Evolutionary conservation across 2,797 vertebrate genomes (phyloP).

Genomic region (Kryptolebias ocellatus): DNA sequence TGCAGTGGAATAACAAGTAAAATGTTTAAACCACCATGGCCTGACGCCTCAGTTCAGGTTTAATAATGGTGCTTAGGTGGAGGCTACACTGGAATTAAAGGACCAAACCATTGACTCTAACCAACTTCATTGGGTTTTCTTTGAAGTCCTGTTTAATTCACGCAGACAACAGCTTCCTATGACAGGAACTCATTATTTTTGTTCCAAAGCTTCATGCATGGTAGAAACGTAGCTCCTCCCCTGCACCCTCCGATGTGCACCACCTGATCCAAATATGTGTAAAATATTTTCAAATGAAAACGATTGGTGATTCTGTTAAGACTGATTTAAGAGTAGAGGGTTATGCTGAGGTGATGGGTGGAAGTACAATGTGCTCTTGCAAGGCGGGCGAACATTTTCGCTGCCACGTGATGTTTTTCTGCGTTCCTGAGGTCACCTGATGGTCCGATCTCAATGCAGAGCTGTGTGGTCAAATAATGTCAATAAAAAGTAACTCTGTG

Average conservation of each 20-base stretch:
- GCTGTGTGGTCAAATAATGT: slow-evolving; percentile 80
- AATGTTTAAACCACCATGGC: too few species aligned
- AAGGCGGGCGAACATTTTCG: slow-evolving; percentile 58
- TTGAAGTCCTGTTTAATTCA: slow-evolving; percentile 32
- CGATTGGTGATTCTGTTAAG: slow-evolving; percentile 45
- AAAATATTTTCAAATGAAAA: slow-evolving; percentile 43
- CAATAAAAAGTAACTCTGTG: slow-evolving; percentile 66
- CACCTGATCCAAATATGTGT: slow-evolving; percentile 48
- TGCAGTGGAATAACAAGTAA: too few species aligned
- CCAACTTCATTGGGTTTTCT: slow-evolving; percentile 27
- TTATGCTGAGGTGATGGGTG: slow-evolving; percentile 39
- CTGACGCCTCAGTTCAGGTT: too few species aligned
- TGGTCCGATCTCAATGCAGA: slow-evolving; percentile 78
- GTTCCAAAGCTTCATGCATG: slow-evolving; percentile 5
- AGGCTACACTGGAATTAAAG: not conserved
- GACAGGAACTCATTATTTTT: slow-evolving; percentile 25
- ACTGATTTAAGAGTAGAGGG: slow-evolving; percentile 47
- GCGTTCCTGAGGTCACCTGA: slow-evolving; percentile 87
- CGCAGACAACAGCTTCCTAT: slow-evolving; percentile 29
- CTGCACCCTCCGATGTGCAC: slow-evolving; percentile 22
- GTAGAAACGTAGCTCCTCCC: slow-evolving; percentile 27
- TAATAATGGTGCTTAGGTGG: not conserved
- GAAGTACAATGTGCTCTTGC: slow-evolving; percentile 75
- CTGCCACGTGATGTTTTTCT: slow-evolving; percentile 85
- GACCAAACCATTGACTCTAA: not conserved